Conservation (phyloP, 2,888 invertebrate species). For the Sinelater perroti region DNA sequence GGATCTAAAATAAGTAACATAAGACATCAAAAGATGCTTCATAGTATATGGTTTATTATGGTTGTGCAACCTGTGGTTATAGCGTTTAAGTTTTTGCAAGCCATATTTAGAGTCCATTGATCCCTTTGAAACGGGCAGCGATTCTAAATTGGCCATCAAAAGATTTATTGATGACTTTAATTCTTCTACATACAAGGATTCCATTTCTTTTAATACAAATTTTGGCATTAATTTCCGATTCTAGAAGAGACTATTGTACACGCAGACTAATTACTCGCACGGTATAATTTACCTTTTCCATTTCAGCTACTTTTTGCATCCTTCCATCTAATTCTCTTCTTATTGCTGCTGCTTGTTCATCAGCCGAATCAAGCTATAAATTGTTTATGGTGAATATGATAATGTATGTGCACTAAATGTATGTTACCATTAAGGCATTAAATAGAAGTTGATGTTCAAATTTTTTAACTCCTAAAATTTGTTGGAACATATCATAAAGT, state of each 20-base stretch:
- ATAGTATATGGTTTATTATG: constrained; percentile 62
- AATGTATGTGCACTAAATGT: background rate
- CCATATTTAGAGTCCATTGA: constrained; percentile 98
- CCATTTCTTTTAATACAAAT: constrained; percentile 99
- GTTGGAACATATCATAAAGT: constrained; percentile 99
- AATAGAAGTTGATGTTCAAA: constrained; percentile 99
- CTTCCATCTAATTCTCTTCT: constrained; percentile 97
- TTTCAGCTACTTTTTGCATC: constrained; percentile 95
- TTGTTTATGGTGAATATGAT: background rate
- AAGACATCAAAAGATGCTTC: constrained; percentile 63
- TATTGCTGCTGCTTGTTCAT: constrained; percentile 99
- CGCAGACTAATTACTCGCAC: constrained; percentile 8
- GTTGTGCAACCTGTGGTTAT: constrained; percentile 91
- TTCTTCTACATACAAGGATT: constrained; percentile 98
- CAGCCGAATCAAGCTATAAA: constrained; percentile 92
- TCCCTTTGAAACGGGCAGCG: constrained; percentile 97
- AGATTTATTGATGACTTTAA: constrained; percentile 96
- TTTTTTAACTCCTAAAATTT: constrained; percentile 97
- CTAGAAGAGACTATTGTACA: constrained; percentile 61
- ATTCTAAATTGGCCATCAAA: constrained; percentile 98
- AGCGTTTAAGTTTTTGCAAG: constrained; percentile 96
- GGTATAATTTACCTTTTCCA: constrained; percentile 91
- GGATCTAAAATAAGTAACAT: constrained; percentile 73
- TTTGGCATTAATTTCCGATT: constrained; percentile 98
- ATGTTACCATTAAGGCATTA: constrained; percentile 90